Evolutionary conservation across 2,113 vertebrate species (phyloP).

Genomic region (Bettongia penicillata): DNA sequence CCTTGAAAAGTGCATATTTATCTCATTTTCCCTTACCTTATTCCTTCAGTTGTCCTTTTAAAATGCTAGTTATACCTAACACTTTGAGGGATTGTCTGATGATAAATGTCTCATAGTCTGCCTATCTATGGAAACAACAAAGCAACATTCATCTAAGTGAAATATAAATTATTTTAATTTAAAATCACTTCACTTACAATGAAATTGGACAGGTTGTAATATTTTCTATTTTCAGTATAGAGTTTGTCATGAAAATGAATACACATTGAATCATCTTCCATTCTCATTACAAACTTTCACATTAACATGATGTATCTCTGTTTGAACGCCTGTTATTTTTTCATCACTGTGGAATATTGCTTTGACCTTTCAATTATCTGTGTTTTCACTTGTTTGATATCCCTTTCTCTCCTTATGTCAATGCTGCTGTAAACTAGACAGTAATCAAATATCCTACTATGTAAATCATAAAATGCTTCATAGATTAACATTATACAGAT

Average conservation of each 20-base stretch:
- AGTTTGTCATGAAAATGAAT: slow-evolving; percentile 20
- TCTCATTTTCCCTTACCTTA: neutral
- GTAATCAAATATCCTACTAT: neutral
- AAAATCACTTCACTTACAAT: neutral
- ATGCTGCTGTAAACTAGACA: slow-evolving; percentile 12
- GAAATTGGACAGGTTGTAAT: neutral
- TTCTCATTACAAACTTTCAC: slow-evolving; percentile 36
- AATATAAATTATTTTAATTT: neutral
- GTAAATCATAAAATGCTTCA: neutral
- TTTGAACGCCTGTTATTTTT: slow-evolving; percentile 30
- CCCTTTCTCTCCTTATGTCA: neutral
- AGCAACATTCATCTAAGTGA: neutral
- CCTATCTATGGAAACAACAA: neutral
- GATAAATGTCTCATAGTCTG: neutral
- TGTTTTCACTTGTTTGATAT: neutral
- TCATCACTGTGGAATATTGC: neutral
- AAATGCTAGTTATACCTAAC: neutral
- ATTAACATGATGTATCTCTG: neutral
- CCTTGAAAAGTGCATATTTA: neutral
- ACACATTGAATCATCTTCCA: neutral
- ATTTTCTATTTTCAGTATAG: slow-evolving; percentile 31
- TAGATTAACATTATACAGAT: neutral
- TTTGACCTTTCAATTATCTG: slow-evolving; percentile 13
- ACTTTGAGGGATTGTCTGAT: neutral
- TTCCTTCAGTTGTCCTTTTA: neutral